Evolutionary conservation across 2,888 invertebrate genomes (phyloP).

Genomic region (Magallana nippona): DNA sequence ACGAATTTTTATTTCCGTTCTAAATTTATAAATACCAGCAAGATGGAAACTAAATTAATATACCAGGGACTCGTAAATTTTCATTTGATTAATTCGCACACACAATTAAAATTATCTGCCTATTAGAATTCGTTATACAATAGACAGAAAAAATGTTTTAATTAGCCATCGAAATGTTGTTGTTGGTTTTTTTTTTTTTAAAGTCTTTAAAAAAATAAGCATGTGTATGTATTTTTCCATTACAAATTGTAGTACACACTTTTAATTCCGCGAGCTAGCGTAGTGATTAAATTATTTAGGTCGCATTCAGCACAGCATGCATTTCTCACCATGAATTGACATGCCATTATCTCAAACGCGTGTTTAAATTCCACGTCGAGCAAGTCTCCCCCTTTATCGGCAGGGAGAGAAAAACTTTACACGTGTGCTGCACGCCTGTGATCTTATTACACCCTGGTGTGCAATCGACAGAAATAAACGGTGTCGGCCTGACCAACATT

Average conservation of each 20-base stretch:
- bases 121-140: too few species aligned
- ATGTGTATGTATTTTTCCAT: too few species aligned
- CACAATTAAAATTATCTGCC: too few species aligned
- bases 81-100: too few species aligned
- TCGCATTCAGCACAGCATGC: conserved; percentile 12
- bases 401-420: conserved; percentile 4
- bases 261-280: neutral
- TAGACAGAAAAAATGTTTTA: too few species aligned
- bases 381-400: conserved; percentile 5
- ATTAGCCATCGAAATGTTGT: too few species aligned
- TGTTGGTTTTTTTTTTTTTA: too few species aligned
- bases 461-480: conserved; percentile 26
- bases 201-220: too few species aligned
- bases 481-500: conserved; percentile 35
- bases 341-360: conserved; percentile 30
- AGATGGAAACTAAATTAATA: too few species aligned
- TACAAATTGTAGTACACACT: neutral
- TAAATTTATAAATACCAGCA: too few species aligned
- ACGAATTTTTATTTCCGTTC: too few species aligned
- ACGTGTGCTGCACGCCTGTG: conserved; percentile 1
- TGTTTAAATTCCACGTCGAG: conserved; percentile 25
- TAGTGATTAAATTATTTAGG: conserved; percentile 41
- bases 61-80: too few species aligned
- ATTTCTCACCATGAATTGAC: conserved; percentile 13
- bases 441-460: conserved; percentile 11